Evolutionary conservation across 2,113 vertebrate species (phyloP).

Genomic region (Leucoraja erinaceus): DNA sequence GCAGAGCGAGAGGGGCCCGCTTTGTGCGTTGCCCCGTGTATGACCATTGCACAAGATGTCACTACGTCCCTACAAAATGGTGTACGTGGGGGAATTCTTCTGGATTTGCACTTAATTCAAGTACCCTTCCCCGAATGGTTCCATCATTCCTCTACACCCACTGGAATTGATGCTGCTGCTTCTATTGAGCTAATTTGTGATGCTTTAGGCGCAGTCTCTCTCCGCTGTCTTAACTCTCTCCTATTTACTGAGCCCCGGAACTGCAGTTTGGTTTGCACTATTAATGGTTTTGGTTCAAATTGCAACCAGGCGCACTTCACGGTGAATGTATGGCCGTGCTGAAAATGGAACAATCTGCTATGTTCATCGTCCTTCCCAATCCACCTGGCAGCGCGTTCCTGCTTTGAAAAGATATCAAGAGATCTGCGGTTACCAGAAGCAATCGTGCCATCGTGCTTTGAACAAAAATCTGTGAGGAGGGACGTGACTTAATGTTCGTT

Average conservation of each 20-base stretch:
- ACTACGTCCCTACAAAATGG: not conserved
- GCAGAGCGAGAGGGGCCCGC: not conserved
- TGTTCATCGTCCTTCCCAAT: not conserved
- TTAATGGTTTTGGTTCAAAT: constrained; percentile 10
- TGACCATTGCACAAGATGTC: constrained; percentile 21
- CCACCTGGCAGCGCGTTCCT: not conserved
- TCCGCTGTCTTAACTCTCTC: not conserved
- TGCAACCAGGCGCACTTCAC: not conserved
- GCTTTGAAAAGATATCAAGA: not conserved
- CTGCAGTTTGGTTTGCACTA: constrained; percentile 10
- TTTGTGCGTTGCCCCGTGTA: not conserved
- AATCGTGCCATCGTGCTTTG: not conserved
- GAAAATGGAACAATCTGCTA: not conserved
- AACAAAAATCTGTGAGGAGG: not conserved
- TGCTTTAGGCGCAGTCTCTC: not conserved
- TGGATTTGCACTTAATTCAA: constrained; percentile 23
- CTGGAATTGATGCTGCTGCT: not conserved
- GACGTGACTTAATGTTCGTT: not conserved
- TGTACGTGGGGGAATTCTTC: not conserved
- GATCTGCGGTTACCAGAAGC: not conserved
- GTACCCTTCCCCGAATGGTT: not conserved
- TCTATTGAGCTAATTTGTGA: not conserved
- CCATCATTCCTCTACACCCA: not conserved
- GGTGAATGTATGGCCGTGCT: not conserved
- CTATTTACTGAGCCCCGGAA: not conserved